Evolutionary conservation across 2,797 vertebrate species (phyloP).

Genomic region (Sebastes reedi): DNA sequence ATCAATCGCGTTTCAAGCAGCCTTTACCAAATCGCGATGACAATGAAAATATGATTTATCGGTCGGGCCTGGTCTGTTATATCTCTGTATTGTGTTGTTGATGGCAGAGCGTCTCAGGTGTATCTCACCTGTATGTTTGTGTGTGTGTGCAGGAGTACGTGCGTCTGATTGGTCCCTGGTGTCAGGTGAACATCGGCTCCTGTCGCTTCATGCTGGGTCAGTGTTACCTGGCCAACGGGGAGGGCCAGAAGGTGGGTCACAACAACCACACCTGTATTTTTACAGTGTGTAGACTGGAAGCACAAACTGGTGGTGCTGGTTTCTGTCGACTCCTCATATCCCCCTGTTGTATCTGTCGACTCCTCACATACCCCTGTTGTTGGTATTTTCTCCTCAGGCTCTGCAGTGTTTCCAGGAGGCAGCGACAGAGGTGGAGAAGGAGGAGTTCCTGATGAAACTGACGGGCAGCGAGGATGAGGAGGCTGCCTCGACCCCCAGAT

Average conservation of each 20-base stretch:
- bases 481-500: slow-evolving; percentile 73
- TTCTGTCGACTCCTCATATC: background rate
- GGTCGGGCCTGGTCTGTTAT: no score
- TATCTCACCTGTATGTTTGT: background rate
- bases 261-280: background rate
- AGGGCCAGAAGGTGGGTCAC: slow-evolving; percentile 90
- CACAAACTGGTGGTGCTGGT: background rate
- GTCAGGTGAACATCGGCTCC: slow-evolving; percentile 94
- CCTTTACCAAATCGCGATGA: no score
- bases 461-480: slow-evolving; percentile 86
- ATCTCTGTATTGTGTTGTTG: no score
- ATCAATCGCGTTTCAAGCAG: no score
- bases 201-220: slow-evolving; percentile 93
- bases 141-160: slow-evolving; percentile 87
- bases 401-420: slow-evolving; percentile 93
- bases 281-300: background rate
- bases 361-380: background rate
- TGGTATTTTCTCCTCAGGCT: slow-evolving; percentile 77
- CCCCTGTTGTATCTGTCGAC: no score
- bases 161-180: slow-evolving; percentile 90
- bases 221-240: slow-evolving; percentile 92
- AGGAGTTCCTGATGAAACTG: slow-evolving; percentile 91
- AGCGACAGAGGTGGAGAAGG: slow-evolving; percentile 90
- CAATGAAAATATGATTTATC: no score
- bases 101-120: no score